Evolutionary conservation across 1,140 invertebrate species (phyloP).

Genomic region (Papilio aristodemus): DNA sequence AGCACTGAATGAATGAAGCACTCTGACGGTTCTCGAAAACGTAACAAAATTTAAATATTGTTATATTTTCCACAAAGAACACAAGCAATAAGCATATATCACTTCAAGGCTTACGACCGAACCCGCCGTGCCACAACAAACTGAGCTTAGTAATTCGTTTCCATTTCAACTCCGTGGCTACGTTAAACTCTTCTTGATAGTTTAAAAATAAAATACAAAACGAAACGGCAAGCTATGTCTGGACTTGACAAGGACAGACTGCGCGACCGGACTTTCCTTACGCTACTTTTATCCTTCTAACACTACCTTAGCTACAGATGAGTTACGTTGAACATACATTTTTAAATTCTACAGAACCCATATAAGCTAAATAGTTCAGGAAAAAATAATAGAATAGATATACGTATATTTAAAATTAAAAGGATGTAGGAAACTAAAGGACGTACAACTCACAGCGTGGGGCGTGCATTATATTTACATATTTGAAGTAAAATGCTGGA

Average conservation of each 20-base stretch:
- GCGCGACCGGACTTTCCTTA: conserved; percentile 37
- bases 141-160: conserved; percentile 4
- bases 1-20: too few relatives aligned
- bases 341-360: background rate
- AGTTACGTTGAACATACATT: background rate
- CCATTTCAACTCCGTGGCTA: conserved; percentile 28
- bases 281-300: conserved; percentile 41
- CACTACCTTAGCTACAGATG: background rate
- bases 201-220: conserved; percentile 51
- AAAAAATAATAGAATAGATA: background rate
- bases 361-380: background rate
- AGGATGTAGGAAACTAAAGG: conserved; percentile 10
- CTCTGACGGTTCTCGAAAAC: background rate
- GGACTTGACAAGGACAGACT: conserved; percentile 65
- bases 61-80: background rate
- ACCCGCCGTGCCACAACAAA: background rate
- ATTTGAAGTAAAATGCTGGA: conserved; percentile 59
- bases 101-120: background rate
- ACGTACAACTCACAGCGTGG: background rate
- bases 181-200: conserved; percentile 41
- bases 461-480: conserved; percentile 37
- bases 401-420: background rate
- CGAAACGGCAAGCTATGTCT: conserved; percentile 57
- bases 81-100: conserved; percentile 16
- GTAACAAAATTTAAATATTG: background rate